phyloP scores from a whole-genome alignment of 2,888 invertebrate genomes.

The Schizaphis graminum region DNA sequence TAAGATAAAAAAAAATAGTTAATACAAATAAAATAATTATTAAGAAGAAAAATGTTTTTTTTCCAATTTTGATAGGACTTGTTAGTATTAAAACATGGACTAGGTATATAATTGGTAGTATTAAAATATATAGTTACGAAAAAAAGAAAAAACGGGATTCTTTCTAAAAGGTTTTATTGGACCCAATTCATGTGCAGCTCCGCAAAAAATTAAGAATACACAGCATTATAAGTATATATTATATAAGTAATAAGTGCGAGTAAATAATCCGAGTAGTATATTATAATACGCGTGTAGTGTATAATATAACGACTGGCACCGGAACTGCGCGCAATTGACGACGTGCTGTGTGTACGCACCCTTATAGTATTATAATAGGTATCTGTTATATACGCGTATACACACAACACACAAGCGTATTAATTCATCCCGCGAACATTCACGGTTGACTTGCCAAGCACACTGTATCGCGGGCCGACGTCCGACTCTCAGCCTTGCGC shows the following conservation, averaged over 20 bases:
- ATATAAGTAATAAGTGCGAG: not conserved
- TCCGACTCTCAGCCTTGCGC: not conserved
- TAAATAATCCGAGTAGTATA: not conserved
- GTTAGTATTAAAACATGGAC: too few species aligned
- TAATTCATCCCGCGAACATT: conserved; percentile 40
- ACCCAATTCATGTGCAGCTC: too few species aligned
- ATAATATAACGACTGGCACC: not conserved
- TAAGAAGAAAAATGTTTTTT: too few species aligned
- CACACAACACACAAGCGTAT: not conserved
- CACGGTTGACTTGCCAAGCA: conserved; percentile 51
- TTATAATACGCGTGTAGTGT: not conserved
- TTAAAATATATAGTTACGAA: too few species aligned
- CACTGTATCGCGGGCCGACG: not conserved
- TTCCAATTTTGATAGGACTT: too few species aligned
- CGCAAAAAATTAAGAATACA: too few species aligned
- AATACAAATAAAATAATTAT: too few species aligned
- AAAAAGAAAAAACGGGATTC: too few species aligned
- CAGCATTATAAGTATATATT: too few species aligned
- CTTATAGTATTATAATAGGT: not conserved
- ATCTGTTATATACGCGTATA: not conserved
- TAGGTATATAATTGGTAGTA: too few species aligned
- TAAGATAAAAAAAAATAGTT: too few species aligned
- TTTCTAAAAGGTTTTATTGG: too few species aligned
- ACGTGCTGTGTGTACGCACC: not conserved
- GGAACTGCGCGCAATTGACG: not conserved